Conservation (phyloP, 2,888 invertebrate species). For the Venustoraphidia nigricollis region DNA sequence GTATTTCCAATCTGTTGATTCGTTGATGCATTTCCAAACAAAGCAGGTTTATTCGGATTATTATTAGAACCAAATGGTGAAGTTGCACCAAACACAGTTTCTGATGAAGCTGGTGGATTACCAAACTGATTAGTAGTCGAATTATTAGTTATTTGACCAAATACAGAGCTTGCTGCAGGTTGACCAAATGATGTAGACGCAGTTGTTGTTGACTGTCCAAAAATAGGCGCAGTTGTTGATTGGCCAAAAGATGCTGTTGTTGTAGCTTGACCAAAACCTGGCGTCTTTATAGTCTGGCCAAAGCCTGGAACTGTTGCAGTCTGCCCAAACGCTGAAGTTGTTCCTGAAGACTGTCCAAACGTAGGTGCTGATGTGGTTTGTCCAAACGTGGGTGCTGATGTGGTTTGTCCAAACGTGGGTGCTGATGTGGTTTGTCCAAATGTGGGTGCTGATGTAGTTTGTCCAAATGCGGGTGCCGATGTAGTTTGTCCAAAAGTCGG, state of each 20-base stretch:
- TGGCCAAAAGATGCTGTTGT: conserved; percentile 9
- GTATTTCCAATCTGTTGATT: neutral
- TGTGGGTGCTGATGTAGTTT: conserved; percentile 4
- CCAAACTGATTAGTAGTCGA: too few relatives aligned
- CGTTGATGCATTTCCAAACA: neutral
- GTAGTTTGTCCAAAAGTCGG: conserved; percentile 11
- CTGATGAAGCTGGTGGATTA: neutral
- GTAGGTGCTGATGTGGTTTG: too few relatives aligned
- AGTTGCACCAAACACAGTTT: neutral
- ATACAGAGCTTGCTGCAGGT: too few relatives aligned
- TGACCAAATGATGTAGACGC: too few relatives aligned
- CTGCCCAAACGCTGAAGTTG: neutral
- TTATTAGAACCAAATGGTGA: neutral
- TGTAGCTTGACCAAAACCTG: conserved; percentile 4
- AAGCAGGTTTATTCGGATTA: neutral
- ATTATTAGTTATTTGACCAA: too few relatives aligned
- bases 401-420: conserved; percentile 5
- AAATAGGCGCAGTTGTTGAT: conserved; percentile 7
- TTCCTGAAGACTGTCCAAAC: neutral
- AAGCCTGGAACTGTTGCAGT: conserved; percentile 4
- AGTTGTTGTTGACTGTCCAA: conserved; percentile 2
- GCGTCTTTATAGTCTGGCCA: conserved; percentile 1
- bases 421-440: conserved; percentile 4
- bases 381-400: too few relatives aligned
- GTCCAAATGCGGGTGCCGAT: conserved; percentile 5